Percentiles rank a stretch among this genome's conserved stretches.
These are phyloP conservation scores for Lucilia sericata DNA, from an alignment of 1,140 invertebrate species.

Conservation along the genomic window DNA sequence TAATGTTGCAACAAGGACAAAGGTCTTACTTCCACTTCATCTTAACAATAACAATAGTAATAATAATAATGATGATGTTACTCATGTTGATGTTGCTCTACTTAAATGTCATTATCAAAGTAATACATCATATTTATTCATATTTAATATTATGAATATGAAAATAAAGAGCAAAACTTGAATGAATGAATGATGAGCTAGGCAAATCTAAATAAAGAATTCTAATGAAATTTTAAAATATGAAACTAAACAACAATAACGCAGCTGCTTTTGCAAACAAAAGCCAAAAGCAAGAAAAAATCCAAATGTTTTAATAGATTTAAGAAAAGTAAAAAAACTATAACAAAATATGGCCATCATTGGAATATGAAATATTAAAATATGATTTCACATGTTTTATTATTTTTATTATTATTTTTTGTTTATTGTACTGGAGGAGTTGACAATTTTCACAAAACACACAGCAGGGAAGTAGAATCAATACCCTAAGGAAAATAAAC, in stretches of 20 bases:
- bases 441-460: slow-evolving; percentile 22
- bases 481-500: slow-evolving; percentile 5
- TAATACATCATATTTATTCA: slow-evolving; percentile 19
- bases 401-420: neutral
- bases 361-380: neutral
- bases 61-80: neutral
- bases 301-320: neutral
- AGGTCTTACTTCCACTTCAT: neutral
- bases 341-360: neutral
- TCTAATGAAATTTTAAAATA: neutral
- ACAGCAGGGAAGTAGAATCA: neutral
- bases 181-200: slow-evolving; percentile 14
- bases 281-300: too few relatives aligned
- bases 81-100: slow-evolving; percentile 9
- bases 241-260: neutral
- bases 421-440: slow-evolving; percentile 6
- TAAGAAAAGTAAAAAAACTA: neutral
- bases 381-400: neutral
- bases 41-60: neutral
- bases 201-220: neutral
- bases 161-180: neutral
- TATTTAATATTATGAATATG: neutral
- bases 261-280: neutral
- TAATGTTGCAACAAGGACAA: neutral
- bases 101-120: slow-evolving; percentile 27